These are phyloP conservation scores for Globia sparganii DNA, from an alignment of 2,888 invertebrate species.

Conservation along the genomic window DNA sequence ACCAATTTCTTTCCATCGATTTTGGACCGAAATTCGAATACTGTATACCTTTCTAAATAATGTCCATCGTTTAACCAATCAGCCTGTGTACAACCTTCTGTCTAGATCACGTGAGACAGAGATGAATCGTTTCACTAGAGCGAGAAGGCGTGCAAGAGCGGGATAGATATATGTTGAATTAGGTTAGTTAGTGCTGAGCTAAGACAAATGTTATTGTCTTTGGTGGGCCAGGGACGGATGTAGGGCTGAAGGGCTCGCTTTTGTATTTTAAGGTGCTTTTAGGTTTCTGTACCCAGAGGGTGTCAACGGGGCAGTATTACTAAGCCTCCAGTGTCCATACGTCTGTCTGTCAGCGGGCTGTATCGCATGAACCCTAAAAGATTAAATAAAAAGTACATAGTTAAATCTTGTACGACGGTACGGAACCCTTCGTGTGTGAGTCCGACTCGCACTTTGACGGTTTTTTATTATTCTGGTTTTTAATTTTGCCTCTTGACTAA, in stretches of 20 bases:
- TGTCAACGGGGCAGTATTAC: too few relatives aligned
- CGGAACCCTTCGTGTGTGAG: too few relatives aligned
- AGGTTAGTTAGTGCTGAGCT: conserved; percentile 58
- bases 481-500: not conserved
- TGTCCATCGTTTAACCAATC: not conserved
- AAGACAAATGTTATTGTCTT: conserved; percentile 61
- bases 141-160: conserved; percentile 22
- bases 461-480: not conserved
- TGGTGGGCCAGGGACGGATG: conserved; percentile 34
- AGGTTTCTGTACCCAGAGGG: too few relatives aligned
- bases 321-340: too few relatives aligned
- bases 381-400: too few relatives aligned
- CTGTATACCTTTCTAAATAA: not conserved
- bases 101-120: conserved; percentile 45
- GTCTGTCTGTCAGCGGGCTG: too few relatives aligned
- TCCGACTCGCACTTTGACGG: too few relatives aligned
- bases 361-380: too few relatives aligned
- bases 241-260: not conserved
- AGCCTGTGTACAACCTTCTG: conserved; percentile 13
- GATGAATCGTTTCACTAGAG: conserved; percentile 62
- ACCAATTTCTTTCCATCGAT: not conserved
- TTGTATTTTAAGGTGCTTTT: not conserved
- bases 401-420: too few relatives aligned
- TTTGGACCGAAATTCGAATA: not conserved
- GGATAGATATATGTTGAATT: conserved; percentile 53